These are phyloP conservation scores for Orussus abietinus DNA, from an alignment of 1,140 invertebrate species.

Conservation along the genomic window DNA sequence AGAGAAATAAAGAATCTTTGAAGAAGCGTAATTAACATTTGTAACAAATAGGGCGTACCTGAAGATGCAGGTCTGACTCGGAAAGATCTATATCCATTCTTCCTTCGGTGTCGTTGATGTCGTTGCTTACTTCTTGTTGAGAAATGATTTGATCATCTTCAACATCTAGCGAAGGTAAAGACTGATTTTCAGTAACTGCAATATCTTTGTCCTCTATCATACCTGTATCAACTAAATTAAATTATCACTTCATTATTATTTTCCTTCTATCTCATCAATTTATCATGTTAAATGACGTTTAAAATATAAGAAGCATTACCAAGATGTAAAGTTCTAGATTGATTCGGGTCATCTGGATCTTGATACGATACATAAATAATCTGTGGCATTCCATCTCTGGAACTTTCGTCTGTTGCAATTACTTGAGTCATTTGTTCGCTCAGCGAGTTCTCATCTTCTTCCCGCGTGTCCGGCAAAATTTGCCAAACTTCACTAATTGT, in stretches of 20 bases:
- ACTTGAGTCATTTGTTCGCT: slow-evolving; percentile 28
- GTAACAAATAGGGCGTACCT: slow-evolving; percentile 30
- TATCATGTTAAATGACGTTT: slow-evolving; percentile 3
- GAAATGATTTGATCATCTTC: slow-evolving; percentile 23
- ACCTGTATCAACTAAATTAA: slow-evolving; percentile 30
- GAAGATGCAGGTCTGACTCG: slow-evolving; percentile 43
- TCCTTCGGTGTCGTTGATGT: slow-evolving; percentile 15
- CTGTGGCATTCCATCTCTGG: slow-evolving; percentile 41
- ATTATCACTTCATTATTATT: too few relatives aligned
- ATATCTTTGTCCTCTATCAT: slow-evolving; percentile 36
- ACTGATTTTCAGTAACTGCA: slow-evolving; percentile 13
- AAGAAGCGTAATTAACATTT: too few relatives aligned
- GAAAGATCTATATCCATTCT: slow-evolving; percentile 31
- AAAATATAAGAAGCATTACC: slow-evolving; percentile 23
- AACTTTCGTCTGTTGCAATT: slow-evolving; percentile 31
- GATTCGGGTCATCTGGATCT: slow-evolving; percentile 45
- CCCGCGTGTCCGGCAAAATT: slow-evolving; percentile 33
- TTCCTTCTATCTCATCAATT: too few relatives aligned
- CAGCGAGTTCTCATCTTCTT: slow-evolving; percentile 29
- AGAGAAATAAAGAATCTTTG: too few relatives aligned
- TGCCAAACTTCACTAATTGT: slow-evolving; percentile 38
- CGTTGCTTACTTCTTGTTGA: slow-evolving; percentile 23
- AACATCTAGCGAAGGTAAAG: slow-evolving; percentile 30
- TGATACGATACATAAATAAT: slow-evolving; percentile 55
- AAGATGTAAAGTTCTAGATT: slow-evolving; percentile 46